Conservation (phyloP, 2,797 vertebrate genomes). For the Scolopax rusticola region DNA sequence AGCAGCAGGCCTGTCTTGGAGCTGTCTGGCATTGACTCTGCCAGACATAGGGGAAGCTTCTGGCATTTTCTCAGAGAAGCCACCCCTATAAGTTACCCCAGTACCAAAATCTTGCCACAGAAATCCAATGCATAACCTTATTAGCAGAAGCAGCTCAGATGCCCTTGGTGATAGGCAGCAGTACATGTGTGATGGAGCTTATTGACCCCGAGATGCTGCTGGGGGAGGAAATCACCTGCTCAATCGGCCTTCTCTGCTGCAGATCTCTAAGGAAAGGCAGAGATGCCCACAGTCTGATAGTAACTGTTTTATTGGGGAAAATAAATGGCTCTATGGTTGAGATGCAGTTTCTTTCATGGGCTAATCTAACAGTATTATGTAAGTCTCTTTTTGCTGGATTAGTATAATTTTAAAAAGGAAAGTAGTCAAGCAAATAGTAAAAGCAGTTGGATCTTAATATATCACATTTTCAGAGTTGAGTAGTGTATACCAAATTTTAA, state of each 20-base stretch:
- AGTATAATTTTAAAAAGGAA: neutral
- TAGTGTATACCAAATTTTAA: neutral
- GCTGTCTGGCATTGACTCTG: neutral
- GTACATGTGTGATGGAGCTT: fast-evolving
- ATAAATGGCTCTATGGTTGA: neutral
- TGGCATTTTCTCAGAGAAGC: neutral
- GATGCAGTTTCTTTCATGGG: neutral
- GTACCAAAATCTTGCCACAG: neutral
- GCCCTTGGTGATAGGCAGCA: neutral
- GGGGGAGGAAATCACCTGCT: neutral
- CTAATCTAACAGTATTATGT: neutral
- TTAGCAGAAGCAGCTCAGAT: neutral
- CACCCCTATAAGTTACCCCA: neutral
- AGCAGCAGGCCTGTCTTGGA: neutral
- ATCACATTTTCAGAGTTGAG: neutral
- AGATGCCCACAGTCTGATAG: fast-evolving
- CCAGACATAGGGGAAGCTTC: neutral
- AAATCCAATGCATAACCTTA: neutral
- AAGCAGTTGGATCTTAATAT: neutral
- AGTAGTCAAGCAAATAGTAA: neutral
- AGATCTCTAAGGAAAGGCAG: neutral
- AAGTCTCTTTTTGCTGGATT: neutral
- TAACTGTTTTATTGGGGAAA: neutral
- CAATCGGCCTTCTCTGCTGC: neutral
- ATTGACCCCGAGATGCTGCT: neutral